These are phyloP conservation scores for Cosmia pyralina DNA, from an alignment of 2,888 invertebrate species.

Conservation along the genomic window DNA sequence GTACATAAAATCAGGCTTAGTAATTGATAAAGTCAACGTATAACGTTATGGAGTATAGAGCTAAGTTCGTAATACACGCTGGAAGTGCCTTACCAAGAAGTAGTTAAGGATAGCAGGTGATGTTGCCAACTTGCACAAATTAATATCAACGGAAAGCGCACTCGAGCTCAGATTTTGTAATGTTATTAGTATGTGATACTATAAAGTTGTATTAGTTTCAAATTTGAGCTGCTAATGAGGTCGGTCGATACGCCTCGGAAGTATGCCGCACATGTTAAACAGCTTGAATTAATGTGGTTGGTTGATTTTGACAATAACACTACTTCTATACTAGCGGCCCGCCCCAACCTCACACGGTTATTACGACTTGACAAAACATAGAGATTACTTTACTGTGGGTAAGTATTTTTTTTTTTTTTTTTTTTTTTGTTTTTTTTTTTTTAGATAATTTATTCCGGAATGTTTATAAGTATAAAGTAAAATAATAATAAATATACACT, in stretches of 20 bases:
- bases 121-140: constrained; percentile 39
- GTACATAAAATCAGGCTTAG: not conserved
- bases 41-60: constrained; percentile 8
- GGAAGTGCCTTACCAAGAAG: constrained; percentile 26
- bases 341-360: too few species aligned
- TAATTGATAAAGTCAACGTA: constrained; percentile 10
- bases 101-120: constrained; percentile 51
- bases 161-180: constrained; percentile 48
- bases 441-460: too few species aligned
- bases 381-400: too few species aligned
- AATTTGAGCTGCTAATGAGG: constrained; percentile 41
- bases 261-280: not conserved
- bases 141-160: constrained; percentile 54
- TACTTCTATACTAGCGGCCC: not conserved
- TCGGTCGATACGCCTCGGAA: constrained; percentile 18
- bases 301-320: not conserved
- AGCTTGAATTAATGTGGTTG: not conserved
- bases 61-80: constrained; percentile 41
- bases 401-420: too few species aligned
- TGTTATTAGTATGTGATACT: constrained; percentile 42
- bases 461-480: too few species aligned
- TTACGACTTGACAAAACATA: too few species aligned
- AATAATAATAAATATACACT: too few species aligned
- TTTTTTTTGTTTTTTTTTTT: too few species aligned
- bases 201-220: constrained; percentile 44